A percentile compares a stretch with the other conserved stretches of the same genome.
Evolutionary conservation across 2,113 vertebrate genomes (phyloP).

Genomic region (Martes martes): DNA sequence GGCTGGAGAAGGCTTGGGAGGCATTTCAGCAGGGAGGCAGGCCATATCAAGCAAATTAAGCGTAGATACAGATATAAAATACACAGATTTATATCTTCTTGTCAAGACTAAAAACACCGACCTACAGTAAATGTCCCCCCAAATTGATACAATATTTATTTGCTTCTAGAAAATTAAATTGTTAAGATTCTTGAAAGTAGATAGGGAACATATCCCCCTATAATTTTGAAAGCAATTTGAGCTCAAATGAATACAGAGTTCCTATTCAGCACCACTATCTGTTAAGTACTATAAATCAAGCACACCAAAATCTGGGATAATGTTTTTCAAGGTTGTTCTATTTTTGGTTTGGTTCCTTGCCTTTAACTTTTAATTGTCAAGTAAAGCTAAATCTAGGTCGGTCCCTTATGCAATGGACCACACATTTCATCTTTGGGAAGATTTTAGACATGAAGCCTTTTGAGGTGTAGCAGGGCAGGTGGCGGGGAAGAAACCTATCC

Average conservation of each 20-base stretch:
- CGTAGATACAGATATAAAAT: neutral
- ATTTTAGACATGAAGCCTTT: neutral
- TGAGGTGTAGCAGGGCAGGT: neutral
- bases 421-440: neutral
- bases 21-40: neutral
- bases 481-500: neutral
- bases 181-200: neutral
- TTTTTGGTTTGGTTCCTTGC: neutral
- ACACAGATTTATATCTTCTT: neutral
- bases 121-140: neutral
- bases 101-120: neutral
- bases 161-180: conserved; percentile 6
- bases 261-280: neutral
- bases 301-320: neutral
- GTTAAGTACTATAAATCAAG: neutral
- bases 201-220: neutral
- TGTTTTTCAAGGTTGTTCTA: neutral
- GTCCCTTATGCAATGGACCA: neutral
- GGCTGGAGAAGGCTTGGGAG: neutral
- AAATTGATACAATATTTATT: neutral
- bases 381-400: neutral
- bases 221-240: conserved; percentile 13
- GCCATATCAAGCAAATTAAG: neutral
- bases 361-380: neutral
- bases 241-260: neutral